Evolutionary conservation across 2,113 vertebrate genomes (phyloP).

Genomic region (Phalacrocorax brasilianus): DNA sequence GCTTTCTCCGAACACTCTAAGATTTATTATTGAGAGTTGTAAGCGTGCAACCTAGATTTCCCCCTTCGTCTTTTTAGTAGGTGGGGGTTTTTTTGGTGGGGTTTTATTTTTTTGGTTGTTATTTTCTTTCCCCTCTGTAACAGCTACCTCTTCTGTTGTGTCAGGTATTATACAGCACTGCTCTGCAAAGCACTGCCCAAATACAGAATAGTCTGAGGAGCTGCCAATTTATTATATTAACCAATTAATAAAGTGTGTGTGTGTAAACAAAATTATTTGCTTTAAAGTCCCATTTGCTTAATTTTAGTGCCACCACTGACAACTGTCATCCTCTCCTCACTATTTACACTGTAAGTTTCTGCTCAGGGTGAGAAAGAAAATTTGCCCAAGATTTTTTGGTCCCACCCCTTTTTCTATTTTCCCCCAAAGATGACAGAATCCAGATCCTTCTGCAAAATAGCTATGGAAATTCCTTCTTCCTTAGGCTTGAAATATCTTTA

Average conservation of each 20-base stretch:
- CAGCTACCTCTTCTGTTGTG: background rate
- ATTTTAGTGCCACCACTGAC: background rate
- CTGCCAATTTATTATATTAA: background rate
- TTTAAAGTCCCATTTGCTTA: background rate
- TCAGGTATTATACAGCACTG: background rate
- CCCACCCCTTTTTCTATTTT: background rate
- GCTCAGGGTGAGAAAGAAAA: background rate
- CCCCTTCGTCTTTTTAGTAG: background rate
- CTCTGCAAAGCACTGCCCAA: slow-evolving; percentile 3
- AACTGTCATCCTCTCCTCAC: background rate
- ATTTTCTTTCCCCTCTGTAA: background rate
- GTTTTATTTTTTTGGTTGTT: no score
- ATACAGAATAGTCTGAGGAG: background rate
- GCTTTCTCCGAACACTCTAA: background rate
- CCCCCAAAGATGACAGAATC: background rate
- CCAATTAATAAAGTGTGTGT: background rate
- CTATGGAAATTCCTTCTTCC: background rate
- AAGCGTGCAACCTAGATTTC: background rate
- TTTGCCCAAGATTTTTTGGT: background rate
- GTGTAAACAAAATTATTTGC: background rate
- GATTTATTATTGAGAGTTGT: background rate
- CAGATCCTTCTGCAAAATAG: background rate
- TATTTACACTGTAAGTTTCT: background rate
- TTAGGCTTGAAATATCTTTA: background rate
- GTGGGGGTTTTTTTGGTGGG: no score